Percentiles rank a stretch among this genome's conserved stretches.
These are phyloP conservation scores for Mesopsocus fuscifrons DNA, from an alignment of 2,888 invertebrate genomes.

Conservation along the genomic window DNA sequence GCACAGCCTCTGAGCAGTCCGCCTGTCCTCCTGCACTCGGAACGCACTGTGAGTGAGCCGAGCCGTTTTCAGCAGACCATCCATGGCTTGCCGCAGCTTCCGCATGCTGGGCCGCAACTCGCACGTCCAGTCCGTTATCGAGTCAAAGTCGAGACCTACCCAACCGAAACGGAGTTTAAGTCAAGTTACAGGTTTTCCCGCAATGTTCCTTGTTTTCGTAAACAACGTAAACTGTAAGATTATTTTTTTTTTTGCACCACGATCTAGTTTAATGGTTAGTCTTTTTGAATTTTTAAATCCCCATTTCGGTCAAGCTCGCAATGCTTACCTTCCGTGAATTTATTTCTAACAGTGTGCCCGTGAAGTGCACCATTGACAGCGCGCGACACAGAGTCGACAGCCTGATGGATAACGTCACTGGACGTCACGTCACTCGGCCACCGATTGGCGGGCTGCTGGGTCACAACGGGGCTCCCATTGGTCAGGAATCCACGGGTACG, in stretches of 20 bases:
- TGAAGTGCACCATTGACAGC: constrained; percentile 34
- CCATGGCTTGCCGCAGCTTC: constrained; percentile 60
- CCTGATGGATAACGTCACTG: constrained; percentile 10
- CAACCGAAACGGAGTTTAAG: too few species aligned
- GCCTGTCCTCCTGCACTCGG: constrained; percentile 58
- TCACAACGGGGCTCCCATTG: constrained; percentile 12
- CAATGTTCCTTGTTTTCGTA: too few species aligned
- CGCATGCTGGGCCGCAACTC: constrained; percentile 62
- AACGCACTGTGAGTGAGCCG: constrained; percentile 68
- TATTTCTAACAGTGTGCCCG: constrained; percentile 30
- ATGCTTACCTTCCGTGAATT: constrained; percentile 46
- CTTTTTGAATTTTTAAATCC: too few species aligned
- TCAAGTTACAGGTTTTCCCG: constrained; percentile 10
- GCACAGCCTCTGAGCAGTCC: constrained; percentile 49
- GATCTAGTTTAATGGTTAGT: too few species aligned
- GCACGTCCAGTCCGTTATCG: constrained; percentile 53
- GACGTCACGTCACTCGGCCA: constrained; percentile 13
- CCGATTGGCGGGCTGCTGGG: constrained; percentile 14
- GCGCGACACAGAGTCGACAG: constrained; percentile 20
- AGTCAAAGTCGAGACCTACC: constrained; percentile 38
- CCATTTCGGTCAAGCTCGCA: too few species aligned
- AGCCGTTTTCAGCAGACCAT: constrained; percentile 53
- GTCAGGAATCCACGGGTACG: constrained; percentile 18
- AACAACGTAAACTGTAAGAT: too few species aligned
- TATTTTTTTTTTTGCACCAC: too few species aligned